Evolutionary conservation across 2,888 invertebrate species (phyloP).

Genomic region (Perithous albicinctus): DNA sequence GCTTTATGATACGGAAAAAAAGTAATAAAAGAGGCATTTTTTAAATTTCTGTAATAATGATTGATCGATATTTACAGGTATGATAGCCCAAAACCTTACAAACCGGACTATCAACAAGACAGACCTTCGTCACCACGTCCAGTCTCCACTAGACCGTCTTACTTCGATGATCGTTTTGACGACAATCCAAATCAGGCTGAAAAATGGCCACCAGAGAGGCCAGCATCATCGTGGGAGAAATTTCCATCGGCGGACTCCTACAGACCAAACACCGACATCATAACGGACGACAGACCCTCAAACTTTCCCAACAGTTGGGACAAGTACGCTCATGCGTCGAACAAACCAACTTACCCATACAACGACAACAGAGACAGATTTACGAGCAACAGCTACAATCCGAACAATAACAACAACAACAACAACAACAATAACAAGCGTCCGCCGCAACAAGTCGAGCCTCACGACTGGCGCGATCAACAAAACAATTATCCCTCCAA

Average conservation of each 20-base stretch:
- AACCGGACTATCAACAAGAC: constrained; percentile 73
- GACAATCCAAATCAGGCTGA: constrained; percentile 77
- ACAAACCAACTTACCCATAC: constrained; percentile 61
- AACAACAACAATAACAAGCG: constrained; percentile 49
- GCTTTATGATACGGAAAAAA: no score
- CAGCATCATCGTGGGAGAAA: constrained; percentile 82
- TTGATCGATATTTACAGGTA: constrained; percentile 72
- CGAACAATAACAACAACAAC: constrained; percentile 51
- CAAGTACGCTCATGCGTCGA: constrained; percentile 69
- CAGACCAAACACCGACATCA: constrained; percentile 84
- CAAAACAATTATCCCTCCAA: constrained; percentile 73
- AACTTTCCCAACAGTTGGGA: constrained; percentile 85
- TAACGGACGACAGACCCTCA: constrained; percentile 86
- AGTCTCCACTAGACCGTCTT: constrained; percentile 70
- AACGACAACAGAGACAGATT: constrained; percentile 72
- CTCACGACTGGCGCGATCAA: constrained; percentile 74
- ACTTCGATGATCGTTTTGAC: constrained; percentile 76
- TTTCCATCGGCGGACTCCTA: constrained; percentile 77
- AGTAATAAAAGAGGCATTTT: no score
- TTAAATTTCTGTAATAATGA: not conserved
- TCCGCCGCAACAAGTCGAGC: constrained; percentile 62
- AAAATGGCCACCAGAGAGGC: constrained; percentile 84
- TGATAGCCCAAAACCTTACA: constrained; percentile 80
- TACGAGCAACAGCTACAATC: constrained; percentile 46
- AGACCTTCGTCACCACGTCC: constrained; percentile 52